Percentiles rank a stretch among this genome's conserved stretches.
These are phyloP conservation scores for Myanophis thanlyinensis DNA, from an alignment of 2,113 vertebrate species.

Conservation along the genomic window DNA sequence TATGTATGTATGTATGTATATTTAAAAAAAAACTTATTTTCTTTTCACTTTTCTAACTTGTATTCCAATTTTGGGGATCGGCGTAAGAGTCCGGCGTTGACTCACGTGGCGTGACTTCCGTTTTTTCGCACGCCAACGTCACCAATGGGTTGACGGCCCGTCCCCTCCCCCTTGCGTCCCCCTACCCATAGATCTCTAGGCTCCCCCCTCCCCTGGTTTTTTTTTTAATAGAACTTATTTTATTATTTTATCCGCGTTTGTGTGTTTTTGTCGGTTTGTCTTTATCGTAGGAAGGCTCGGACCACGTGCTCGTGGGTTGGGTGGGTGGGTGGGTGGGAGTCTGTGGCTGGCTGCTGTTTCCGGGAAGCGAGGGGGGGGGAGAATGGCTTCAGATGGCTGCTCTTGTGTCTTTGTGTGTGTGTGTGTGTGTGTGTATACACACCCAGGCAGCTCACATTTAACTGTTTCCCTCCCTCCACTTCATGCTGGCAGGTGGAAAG, in stretches of 20 bases:
- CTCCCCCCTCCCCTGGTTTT: neutral
- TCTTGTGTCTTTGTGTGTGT: neutral
- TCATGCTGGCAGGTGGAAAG: neutral
- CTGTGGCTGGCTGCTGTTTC: neutral
- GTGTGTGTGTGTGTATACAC: neutral
- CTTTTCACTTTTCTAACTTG: neutral
- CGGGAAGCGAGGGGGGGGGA: neutral
- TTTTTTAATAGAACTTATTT: neutral
- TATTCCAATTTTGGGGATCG: neutral
- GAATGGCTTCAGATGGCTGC: neutral
- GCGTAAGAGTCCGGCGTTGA: too few relatives aligned
- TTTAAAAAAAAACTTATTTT: too few relatives aligned
- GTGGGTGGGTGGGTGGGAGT: too few relatives aligned
- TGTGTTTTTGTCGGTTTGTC: neutral
- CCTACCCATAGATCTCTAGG: neutral
- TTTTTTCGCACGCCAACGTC: neutral
- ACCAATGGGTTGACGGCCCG: too few relatives aligned
- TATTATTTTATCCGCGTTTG: too few relatives aligned
- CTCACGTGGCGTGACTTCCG: too few relatives aligned
- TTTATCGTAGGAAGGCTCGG: neutral
- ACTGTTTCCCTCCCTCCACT: fast-evolving
- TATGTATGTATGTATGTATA: too few relatives aligned
- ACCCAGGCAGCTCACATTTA: neutral
- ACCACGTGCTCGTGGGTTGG: neutral
- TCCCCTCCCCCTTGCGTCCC: neutral